Percentiles rank a stretch among this genome's conserved stretches.
These are phyloP conservation scores for Phthorimaea operculella DNA, from an alignment of 1,140 invertebrate species.

Conservation along the genomic window DNA sequence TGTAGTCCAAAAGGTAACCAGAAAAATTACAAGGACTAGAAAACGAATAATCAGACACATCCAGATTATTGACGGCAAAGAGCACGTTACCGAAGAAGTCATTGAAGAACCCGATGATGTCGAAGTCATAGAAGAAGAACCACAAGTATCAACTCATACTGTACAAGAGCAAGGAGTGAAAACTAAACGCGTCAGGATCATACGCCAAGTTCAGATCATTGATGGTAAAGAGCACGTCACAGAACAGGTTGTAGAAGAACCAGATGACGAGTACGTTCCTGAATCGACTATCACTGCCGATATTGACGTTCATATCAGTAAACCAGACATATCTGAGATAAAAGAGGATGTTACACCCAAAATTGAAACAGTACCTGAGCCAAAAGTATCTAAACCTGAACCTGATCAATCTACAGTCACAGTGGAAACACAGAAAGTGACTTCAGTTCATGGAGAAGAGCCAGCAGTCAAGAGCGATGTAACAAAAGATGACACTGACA, in stretches of 20 bases:
- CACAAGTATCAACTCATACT: slow-evolving; percentile 25
- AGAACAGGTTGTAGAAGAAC: slow-evolving; percentile 77
- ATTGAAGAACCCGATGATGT: slow-evolving; percentile 78
- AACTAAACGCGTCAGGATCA: slow-evolving; percentile 73
- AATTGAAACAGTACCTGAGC: background rate
- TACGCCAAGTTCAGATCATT: slow-evolving; percentile 77
- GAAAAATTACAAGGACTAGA: slow-evolving; percentile 69
- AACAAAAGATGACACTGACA: too few species aligned
- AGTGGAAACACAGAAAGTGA: too few species aligned
- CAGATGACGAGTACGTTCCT: slow-evolving; percentile 65
- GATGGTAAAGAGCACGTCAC: slow-evolving; percentile 80
- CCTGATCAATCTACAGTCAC: background rate
- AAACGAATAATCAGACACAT: slow-evolving; percentile 78
- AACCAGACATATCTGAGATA: background rate
- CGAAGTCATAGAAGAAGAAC: slow-evolving; percentile 46
- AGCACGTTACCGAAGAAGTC: slow-evolving; percentile 77
- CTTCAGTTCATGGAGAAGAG: too few species aligned
- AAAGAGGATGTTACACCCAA: background rate
- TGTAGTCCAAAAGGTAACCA: slow-evolving; percentile 79
- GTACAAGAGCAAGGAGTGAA: slow-evolving; percentile 44
- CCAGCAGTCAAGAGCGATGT: too few species aligned
- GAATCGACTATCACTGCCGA: slow-evolving; percentile 22
- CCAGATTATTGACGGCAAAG: slow-evolving; percentile 82
- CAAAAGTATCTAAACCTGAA: background rate
- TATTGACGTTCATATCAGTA: slow-evolving; percentile 22